These are phyloP conservation scores for Sinocyclocheilus grahami DNA, from an alignment of 2,113 vertebrate genomes.

Conservation along the genomic window DNA sequence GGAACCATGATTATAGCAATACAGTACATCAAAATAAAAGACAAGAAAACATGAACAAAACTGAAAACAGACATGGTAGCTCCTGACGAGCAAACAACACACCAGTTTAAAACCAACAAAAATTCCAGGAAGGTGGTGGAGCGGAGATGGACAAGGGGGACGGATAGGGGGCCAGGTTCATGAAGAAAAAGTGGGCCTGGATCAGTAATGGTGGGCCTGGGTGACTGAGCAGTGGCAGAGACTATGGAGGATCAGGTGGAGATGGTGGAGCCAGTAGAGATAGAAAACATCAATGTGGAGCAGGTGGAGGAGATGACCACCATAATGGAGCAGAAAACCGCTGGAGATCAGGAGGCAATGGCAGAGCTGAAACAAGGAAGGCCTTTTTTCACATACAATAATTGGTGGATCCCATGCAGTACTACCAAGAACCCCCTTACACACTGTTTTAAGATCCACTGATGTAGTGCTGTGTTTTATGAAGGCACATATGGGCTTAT, in stretches of 20 bases:
- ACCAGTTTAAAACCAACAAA: too few relatives aligned
- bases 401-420: not conserved
- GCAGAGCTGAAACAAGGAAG: not conserved
- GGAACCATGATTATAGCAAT: too few relatives aligned
- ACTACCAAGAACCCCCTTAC: not conserved
- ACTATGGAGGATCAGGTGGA: not conserved
- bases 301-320: not conserved
- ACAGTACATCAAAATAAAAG: too few relatives aligned
- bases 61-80: too few relatives aligned
- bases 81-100: too few relatives aligned
- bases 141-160: too few relatives aligned
- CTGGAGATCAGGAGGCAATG: not conserved
- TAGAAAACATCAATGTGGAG: not conserved
- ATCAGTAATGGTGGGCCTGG: not conserved
- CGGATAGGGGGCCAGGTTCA: not conserved
- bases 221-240: not conserved
- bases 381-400: not conserved
- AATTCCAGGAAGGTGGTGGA: too few relatives aligned
- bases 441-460: not conserved
- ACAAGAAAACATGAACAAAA: too few relatives aligned
- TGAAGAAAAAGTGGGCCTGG: too few relatives aligned
- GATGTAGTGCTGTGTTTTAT: not conserved
- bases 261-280: not conserved
- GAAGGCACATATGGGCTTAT: not conserved
- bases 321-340: not conserved